Base-by-base conservation (phyloP, 2,888 invertebrate genomes). In the Noctuana brunneofusca region DNA sequence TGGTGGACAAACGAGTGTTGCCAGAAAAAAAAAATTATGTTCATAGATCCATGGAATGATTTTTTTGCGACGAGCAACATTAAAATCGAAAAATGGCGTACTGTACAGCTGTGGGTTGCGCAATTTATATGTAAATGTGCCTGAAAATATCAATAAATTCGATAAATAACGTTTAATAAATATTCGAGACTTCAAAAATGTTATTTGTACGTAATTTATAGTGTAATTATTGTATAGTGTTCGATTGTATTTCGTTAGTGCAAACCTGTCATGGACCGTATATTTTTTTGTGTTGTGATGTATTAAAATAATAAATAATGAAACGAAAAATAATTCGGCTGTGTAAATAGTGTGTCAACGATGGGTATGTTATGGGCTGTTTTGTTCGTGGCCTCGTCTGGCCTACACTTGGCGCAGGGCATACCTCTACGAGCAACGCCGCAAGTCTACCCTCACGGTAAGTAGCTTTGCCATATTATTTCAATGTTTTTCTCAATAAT, bases 61-160 rank as follows among this genome's bases (percentile, higher is more conserved):
- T 4, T 65, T 64, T 60, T 70, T 65, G 64, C 58, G 65, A 64
- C 62, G 65, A 69, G 78, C 73, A 87, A 81, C 82, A 83, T 76
- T 71, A 65, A 76, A 73, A 75, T 74, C 79, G 76, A 84, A 89
- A 88, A 88, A 90, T 90, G 87, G 90, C 83, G 91, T 89, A 88
- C 81, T 78, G 75, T 86, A 87, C 89, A 90, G 89, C 88, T 90
- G 89, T 83, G 82, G 88, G 87, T 90, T 91, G 91, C 91, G 91
- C 91, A 91, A 91, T 90, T 90, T 89, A 83, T 80, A 85, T 86
- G 84, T 89, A 89, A 89, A 89, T 87, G 83, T 85, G 81, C 81
- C 81, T 78, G 76, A 83, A 87, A 84, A 83, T 79, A 80, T 77
- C 72, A 79, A 75, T 71, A 71, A 81, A 79, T 76, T 73, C 72